Evolutionary conservation across 2,797 vertebrate species (phyloP), one percentile per base, ranked within the genome.

Genomic region (Choloepus didactylus): DNA sequence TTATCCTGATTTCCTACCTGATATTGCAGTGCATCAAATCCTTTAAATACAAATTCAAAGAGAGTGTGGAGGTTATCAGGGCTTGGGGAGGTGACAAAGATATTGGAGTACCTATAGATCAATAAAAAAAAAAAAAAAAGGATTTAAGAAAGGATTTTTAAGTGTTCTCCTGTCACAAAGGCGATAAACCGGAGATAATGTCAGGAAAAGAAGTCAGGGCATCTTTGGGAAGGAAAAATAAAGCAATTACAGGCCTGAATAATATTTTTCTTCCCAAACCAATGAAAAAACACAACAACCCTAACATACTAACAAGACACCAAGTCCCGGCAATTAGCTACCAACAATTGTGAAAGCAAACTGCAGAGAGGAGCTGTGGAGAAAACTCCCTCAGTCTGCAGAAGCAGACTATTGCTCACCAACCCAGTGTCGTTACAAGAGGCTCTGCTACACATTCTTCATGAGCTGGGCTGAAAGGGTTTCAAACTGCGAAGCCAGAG

Each of bases 21-120:
- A 97, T 99, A 99, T 92, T 99, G 99, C 82, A 99, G 98, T 1
- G 99, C 98, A 97, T 99, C 99, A 92, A 99, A 99, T 75, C 99
- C 99, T 98, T 99, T 99, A 97, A 99, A 99, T 86, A 99, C 98
- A 97, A 99, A 99, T 95, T 99, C 99, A 98, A 99, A 99, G 92
- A 99, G 98, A 14, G 99, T 99, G 96, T 99, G 99, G 81, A 99
- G 99, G 97, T 99, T 99, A 98, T 99, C 99, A 0, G 99, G 99
- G 97, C 99, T 99, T 6, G 99, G 99, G 4, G 99, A 99, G 0
- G 99, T 99, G 64, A 99, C 99, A 93, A 99, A 99, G 95, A 99
- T 99, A 84, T 99, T 99, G 97, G 99, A 99, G 97, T 99, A 99
- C 80, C 99, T 99, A 97, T n/a, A 96, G 41, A 97, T 82, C 64